Evolutionary conservation across 2,797 vertebrate species (phyloP).

Genomic region (Sebastes cheni): DNA sequence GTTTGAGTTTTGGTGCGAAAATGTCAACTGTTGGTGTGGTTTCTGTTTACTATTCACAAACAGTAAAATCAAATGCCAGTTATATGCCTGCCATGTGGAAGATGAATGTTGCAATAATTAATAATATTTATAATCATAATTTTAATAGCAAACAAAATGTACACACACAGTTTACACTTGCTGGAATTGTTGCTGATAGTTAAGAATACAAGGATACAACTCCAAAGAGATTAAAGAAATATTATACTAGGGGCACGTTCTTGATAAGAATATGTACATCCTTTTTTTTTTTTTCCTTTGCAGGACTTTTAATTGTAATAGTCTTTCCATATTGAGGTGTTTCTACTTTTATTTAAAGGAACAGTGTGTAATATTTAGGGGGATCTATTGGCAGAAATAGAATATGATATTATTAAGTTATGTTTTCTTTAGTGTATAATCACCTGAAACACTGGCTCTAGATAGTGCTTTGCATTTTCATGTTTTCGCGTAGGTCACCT

Average conservation of each 20-base stretch:
- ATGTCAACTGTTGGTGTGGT: background rate
- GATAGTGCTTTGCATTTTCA: too few relatives aligned
- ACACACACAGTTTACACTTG: background rate
- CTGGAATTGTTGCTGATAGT: background rate
- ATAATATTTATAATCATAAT: background rate
- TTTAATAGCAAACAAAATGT: background rate
- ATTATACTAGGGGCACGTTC: background rate
- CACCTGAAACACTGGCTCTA: too few relatives aligned
- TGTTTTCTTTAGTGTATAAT: too few relatives aligned
- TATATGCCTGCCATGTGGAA: background rate
- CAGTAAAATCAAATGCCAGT: background rate
- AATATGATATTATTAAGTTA: too few relatives aligned
- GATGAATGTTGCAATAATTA: background rate
- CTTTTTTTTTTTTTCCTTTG: background rate
- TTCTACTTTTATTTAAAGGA: background rate
- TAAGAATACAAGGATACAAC: too few relatives aligned
- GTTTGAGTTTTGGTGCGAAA: background rate
- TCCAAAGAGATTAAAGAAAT: background rate
- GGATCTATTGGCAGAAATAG: too few relatives aligned
- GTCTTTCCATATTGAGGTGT: background rate
- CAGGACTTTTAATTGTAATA: background rate
- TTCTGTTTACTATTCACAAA: conserved; percentile 7
- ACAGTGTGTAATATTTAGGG: too few relatives aligned
- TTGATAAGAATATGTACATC: background rate
- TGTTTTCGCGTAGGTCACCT: too few relatives aligned